A percentile compares a stretch with the other conserved stretches of the same genome.
phyloP scores from a whole-genome alignment of 1,140 invertebrate genomes.

The Bombus balteatus region DNA sequence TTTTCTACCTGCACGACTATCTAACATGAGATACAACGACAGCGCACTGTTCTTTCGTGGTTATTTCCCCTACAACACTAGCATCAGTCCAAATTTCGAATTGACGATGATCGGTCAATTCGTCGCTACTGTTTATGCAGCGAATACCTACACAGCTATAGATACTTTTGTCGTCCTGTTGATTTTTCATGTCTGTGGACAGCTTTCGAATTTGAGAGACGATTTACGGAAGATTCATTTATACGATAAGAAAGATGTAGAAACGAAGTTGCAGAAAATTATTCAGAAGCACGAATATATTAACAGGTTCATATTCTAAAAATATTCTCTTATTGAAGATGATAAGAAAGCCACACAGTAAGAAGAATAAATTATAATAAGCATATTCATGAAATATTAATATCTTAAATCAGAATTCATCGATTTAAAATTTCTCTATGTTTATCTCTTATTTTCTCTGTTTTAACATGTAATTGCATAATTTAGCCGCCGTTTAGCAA shows the following conservation, averaged over 20 bases:
- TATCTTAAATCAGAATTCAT: too few species aligned
- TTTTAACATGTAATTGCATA: too few species aligned
- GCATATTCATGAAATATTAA: too few species aligned
- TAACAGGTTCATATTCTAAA: slow-evolving; percentile 41
- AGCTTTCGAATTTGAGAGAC: slow-evolving; percentile 65
- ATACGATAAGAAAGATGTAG: background rate
- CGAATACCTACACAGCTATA: slow-evolving; percentile 79
- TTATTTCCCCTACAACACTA: slow-evolving; percentile 77
- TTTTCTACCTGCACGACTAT: background rate
- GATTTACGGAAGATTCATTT: slow-evolving; percentile 2
- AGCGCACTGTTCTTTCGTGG: slow-evolving; percentile 28
- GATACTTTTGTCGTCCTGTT: slow-evolving; percentile 81
- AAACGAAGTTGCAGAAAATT: slow-evolving; percentile 12
- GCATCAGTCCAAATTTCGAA: slow-evolving; percentile 79
- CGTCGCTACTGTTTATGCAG: slow-evolving; percentile 70
- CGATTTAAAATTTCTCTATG: too few species aligned
- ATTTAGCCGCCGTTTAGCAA: background rate
- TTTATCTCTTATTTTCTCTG: too few species aligned
- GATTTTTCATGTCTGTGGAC: slow-evolving; percentile 82
- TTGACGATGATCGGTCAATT: slow-evolving; percentile 81
- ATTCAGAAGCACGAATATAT: slow-evolving; percentile 55
- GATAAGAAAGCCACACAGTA: too few species aligned
- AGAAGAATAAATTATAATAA: too few species aligned
- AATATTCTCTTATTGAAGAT: background rate
- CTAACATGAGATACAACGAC: background rate